Evolutionary conservation across 2,888 invertebrate species (phyloP), one percentile per base, ranked within the genome.

Genomic region (Oligia fasciuncula): DNA sequence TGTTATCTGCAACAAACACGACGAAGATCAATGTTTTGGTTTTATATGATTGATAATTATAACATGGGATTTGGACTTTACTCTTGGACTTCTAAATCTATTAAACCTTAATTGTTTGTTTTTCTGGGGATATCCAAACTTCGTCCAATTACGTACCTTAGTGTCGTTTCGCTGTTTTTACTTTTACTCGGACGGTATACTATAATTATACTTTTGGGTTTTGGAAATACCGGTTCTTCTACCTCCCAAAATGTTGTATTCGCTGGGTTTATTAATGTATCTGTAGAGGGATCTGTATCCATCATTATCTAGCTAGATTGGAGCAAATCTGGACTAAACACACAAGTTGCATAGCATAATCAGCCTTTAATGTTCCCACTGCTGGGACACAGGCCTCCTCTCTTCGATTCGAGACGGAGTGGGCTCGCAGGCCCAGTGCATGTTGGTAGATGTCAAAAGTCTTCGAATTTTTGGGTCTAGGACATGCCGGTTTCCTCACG

Each of bases 21-120:
- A 68, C 62, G 23, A 17, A 49, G 80, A 68, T 6, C 80, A 80
- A 80, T 84, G 76, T 73, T 43, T 13, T 49, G 23, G 5, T 62
- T 40, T 65, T 60, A 11, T 60, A 29, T 57, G 63, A 51, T 67
- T 71, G 9, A 73, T 71, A 4, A 49, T 11, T 43, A 17, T 14
- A 65, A 54, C 0, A 0, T 11, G 1, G 4, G 11, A 4, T 43
- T 66, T 73, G 46, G 35, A 74, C 63, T 74, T 70, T 35, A 49
- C 29, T 57, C 40, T 66, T 49, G 23, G 8, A 71, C 35, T 83
- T 72, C 71, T 8, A 9, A 78, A 65, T 17, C 19, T 11, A 57
- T 62, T 54, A 1, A 40, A 46, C 19, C 6, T 11, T 43, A 62
- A 73, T 80, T 40, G 13, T 4, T 46, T 29, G 29, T 67, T 73